Conservation (phyloP, 2,113 vertebrate genomes). For the Litocranius walleri region DNA sequence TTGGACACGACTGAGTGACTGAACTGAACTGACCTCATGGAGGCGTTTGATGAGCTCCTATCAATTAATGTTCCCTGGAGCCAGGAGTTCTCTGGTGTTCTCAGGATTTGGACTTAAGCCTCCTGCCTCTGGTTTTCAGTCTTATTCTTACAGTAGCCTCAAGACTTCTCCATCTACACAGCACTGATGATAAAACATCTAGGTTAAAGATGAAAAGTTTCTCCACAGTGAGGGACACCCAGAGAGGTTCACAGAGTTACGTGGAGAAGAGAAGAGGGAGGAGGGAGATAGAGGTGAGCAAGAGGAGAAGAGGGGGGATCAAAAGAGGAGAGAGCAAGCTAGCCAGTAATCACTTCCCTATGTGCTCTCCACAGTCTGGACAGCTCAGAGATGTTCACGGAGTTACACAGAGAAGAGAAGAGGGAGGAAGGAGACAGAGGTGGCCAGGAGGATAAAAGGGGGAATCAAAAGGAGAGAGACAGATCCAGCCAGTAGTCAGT, state of each 20-base stretch:
- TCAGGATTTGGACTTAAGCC: neutral
- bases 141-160: neutral
- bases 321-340: no score
- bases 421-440: neutral
- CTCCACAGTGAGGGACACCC: neutral
- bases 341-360: neutral
- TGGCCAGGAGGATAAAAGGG: neutral
- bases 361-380: neutral
- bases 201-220: neutral
- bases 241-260: neutral
- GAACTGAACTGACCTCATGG: no score
- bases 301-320: neutral
- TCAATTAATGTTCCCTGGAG: neutral
- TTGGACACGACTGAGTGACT: no score
- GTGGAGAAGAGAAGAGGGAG: neutral
- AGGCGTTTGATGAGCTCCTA: neutral
- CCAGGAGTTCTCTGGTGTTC: neutral
- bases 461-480: neutral
- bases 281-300: neutral
- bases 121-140: neutral
- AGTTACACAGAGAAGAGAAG: neutral
- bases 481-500: neutral
- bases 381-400: accelerated
- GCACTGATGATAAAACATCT: neutral
- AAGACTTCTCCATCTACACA: neutral